Conservation (phyloP, 2,888 invertebrate species). For the Euspilapteryx auroguttella region DNA sequence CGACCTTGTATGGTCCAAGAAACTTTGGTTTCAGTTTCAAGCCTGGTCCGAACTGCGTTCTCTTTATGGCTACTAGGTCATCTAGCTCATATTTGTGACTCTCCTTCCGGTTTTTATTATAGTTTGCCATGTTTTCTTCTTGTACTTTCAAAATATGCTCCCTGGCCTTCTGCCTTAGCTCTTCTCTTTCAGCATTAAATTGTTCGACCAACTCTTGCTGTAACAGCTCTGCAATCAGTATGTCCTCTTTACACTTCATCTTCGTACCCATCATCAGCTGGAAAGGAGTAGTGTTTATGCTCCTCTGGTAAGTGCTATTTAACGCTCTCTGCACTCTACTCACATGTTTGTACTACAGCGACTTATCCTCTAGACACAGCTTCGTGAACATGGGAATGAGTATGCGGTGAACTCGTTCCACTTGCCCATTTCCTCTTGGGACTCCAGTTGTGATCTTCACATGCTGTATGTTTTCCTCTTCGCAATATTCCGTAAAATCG, state of each 20-base stretch:
- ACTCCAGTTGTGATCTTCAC: constrained; percentile 13
- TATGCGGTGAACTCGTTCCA: constrained; percentile 14
- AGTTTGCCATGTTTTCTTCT: no score
- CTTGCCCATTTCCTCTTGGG: constrained; percentile 19
- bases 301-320: constrained; percentile 8
- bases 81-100: no score
- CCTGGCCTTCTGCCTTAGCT: no score
- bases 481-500: constrained; percentile 18
- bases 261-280: constrained; percentile 12
- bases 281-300: constrained; percentile 9
- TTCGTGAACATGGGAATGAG: constrained; percentile 18
- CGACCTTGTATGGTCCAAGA: no score
- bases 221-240: no score
- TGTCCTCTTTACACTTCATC: constrained; percentile 12
- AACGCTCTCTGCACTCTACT: constrained; percentile 7
- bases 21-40: no score
- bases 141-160: no score
- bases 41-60: no score
- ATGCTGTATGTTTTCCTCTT: constrained; percentile 17
- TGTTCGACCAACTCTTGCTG: no score
- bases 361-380: constrained; percentile 14
- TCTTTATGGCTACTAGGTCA: no score
- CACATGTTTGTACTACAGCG: constrained; percentile 14
- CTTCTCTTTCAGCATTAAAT: no score
- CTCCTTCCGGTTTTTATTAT: no score